These are phyloP conservation scores for Trilocha varians DNA, from an alignment of 2,888 invertebrate genomes.

Conservation along the genomic window DNA sequence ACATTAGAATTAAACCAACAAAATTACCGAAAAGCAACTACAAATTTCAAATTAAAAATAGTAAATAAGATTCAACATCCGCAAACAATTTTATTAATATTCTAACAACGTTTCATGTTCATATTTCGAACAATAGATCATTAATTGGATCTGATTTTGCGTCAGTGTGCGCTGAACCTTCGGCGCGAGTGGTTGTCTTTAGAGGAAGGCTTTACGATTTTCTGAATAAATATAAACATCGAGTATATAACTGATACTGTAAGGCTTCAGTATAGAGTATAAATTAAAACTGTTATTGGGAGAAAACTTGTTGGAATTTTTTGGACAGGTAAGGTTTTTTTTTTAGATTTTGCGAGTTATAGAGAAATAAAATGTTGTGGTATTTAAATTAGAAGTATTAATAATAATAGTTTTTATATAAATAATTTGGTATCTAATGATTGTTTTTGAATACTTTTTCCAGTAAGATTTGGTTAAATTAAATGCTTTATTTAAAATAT, in stretches of 20 bases:
- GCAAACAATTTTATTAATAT: neutral
- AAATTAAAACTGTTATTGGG: too few species aligned
- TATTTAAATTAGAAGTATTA: too few species aligned
- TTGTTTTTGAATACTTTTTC: too few species aligned
- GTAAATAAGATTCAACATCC: neutral
- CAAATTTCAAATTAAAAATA: neutral
- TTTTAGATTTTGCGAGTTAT: too few species aligned
- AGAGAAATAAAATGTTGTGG: too few species aligned
- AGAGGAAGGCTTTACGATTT: neutral
- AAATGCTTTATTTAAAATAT: too few species aligned
- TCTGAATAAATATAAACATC: constrained; percentile 4
- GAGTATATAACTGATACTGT: constrained; percentile 18
- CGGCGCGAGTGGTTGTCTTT: constrained; percentile 31
- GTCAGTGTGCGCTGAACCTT: constrained; percentile 47
- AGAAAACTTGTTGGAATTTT: too few species aligned
- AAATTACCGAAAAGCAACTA: neutral
- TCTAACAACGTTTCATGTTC: neutral
- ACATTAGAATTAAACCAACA: neutral
- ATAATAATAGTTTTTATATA: too few species aligned
- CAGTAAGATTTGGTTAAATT: too few species aligned
- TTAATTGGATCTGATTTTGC: constrained; percentile 9
- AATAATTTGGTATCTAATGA: too few species aligned
- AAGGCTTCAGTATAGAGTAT: constrained; percentile 34
- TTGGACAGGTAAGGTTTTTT: too few species aligned
- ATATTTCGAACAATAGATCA: neutral